Base-by-base conservation (phyloP, 2,888 invertebrate species). In the Punctoribates punctum region DNA sequence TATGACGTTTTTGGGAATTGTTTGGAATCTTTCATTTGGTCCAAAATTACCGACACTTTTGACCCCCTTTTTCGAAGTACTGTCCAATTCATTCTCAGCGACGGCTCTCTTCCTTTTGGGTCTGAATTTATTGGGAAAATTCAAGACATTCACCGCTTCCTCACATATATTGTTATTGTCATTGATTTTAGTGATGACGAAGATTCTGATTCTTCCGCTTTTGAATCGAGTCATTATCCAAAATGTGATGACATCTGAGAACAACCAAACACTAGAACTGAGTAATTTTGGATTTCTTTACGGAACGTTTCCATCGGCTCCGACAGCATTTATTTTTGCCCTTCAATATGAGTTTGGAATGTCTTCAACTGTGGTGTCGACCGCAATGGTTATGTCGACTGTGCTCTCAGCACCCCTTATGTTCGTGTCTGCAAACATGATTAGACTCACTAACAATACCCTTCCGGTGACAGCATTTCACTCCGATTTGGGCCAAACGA, bases 301-400 rank as follows among this genome's bases (percentile, higher is more conserved):
- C 83, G 96, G 97, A 75, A 96, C 96, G 0, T 92, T 97, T 84
- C 97, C 97, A 0, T 90, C 95, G 0, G 96, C 96, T 0, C 96
- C 96, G 0, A 94, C 94, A n/a, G 93, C 95, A 0, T 96, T 96
- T 83, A 94, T 97, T 3, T 94, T 95, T 84, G 93, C 96, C 0
- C 89, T 91, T 60, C 90, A 93, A 79, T 96, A 95, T 83, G 89
- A 90, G 80, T 84, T 94, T 74, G 94, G 93, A 83, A 88, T 92
- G 29, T 74, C 78, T 17, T 72, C 79, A 29, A 75, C 79, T 27
- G 75, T 80, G 4, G 76, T 81, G n/a, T 79, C 81, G 42, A 77
- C 78, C 27, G 78, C 78, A 42, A 93, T 96, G 93, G 96, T 96
- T 5, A 91, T 93, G 1, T 94, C 95, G 81, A 97, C 96, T 0